Evolutionary conservation across 2,113 vertebrate genomes (phyloP), one percentile per base, ranked within the genome.

Genomic region (Peromyscus californicus): DNA sequence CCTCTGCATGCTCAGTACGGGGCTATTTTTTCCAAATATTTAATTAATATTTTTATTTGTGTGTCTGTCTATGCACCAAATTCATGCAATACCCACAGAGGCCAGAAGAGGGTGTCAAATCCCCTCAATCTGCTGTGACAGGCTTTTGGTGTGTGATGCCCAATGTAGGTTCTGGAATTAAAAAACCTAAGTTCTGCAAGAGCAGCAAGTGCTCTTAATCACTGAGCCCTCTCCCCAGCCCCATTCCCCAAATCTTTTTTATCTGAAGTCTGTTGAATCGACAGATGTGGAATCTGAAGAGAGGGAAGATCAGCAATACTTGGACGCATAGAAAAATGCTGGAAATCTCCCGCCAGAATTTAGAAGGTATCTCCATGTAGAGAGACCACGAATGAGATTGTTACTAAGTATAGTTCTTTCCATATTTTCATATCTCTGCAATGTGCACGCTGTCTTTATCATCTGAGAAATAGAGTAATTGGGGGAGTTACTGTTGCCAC

Each of bases 361-460:
- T 93, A 89, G 84, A 83, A 89, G 57, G 2, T 7, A 83, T 70
- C 13, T 86, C 70, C 42, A 24, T 61, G 22, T 94, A 59, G 3
- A 74, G 17, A 33, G 31, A 93, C 85, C 78, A 69, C 16, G 5
- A 91, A 21, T 84, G 33, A 54, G 13, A 87, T 51, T 70, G 31
- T 82, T 91, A 91, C 54, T 36, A 85, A 82, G 54, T 8, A 70
- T n/a, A 85, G 54, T 95, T 61, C 82, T 88, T 91, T 17, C 29
- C 51, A 70, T 90, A 75, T 95, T 93, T 93, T 74, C 42, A 80
- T 78, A 45, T 70, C 63, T 98, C 80, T 92, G 57, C 0, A 92
- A 39, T 88, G 21, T 36, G 29, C 5, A 74, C 72, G 6, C 31
- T 86, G 8, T 48, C 94, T 93, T 65, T 45, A 91, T 57, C 83